Evolutionary conservation across 2,797 vertebrate genomes (phyloP).

Genomic region (Eospalax fontanierii): DNA sequence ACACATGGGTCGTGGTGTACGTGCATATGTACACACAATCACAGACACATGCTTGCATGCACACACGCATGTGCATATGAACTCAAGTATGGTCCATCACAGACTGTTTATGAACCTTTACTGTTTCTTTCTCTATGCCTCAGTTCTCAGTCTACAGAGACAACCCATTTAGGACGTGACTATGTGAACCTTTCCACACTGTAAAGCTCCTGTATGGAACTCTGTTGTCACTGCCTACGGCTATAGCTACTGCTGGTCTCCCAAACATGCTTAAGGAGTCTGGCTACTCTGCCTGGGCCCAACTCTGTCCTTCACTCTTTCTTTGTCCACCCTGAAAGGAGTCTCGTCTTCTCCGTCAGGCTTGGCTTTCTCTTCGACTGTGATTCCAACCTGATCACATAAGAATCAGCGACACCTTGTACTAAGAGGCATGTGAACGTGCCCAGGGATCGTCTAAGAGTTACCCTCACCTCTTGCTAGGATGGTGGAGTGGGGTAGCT

Average conservation of each 20-base stretch:
- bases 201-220: fast-evolving
- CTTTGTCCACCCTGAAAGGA: fast-evolving
- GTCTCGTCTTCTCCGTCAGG: background rate
- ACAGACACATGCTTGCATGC: too few relatives aligned
- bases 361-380: background rate
- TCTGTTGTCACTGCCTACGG: fast-evolving
- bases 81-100: too few relatives aligned
- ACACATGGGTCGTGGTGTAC: too few relatives aligned
- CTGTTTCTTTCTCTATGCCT: background rate
- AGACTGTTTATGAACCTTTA: fast-evolving
- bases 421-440: fast-evolving
- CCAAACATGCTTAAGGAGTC: fast-evolving
- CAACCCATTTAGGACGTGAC: background rate
- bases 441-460: background rate
- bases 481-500: fast-evolving
- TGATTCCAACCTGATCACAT: background rate
- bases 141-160: background rate
- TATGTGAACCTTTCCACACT: background rate
- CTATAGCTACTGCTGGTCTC: too few relatives aligned
- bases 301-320: fast-evolving
- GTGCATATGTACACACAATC: too few relatives aligned
- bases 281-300: fast-evolving
- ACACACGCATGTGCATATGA: background rate
- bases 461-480: fast-evolving
- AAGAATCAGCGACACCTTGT: background rate